Evolutionary conservation across 2,113 vertebrate species (phyloP), one percentile per base, ranked within the genome.

Genomic region (Fulica atra): DNA sequence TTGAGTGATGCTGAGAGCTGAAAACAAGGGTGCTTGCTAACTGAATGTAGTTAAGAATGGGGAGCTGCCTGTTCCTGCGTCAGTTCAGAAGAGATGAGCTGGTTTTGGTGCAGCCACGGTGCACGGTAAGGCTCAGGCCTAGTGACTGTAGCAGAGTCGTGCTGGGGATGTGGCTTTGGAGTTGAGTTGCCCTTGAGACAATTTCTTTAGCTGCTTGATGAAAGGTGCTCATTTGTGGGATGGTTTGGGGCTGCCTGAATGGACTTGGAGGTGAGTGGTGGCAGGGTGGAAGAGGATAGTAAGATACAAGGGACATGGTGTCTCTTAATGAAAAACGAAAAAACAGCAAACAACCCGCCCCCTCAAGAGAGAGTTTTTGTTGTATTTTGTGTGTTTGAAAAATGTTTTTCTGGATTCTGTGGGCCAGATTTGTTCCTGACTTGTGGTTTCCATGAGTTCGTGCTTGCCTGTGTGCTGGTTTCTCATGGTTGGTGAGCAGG

Each of bases 101-200:
- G 71, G 13, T 56, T 76, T 76, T 61, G 33, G 53, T 29, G 48
- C 42, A 66, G 31, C 77, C 0, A 0, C 26, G 59, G n/a, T 28
- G 29, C 44, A 2, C 17, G 54, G 54, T 28, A 16, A 72, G 35
- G 60, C 77, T 83, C 35, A 18, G 63, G 38, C 46, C 44, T 73
- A 6, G 46, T 51, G 77, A 17, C 24, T 1, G 1, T 54, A 65
- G 87, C 68, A 70, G 53, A 64, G 64, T 64, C 0, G 0, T 60
- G 29, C 64, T 26, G 36, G 50, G 72, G 18, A 3, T 48, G 72
- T 21, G 88, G 31, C 14, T 29, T 54, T 86, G 72, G 40, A 29
- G 40, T 2, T 51, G 57, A 56, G 64, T 14, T 57, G 44, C 54
- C 44, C 73, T 73, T 51, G 73, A 21, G 48, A 77, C 46, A 46